Evolutionary conservation across 2,797 vertebrate species (phyloP), one percentile per base, ranked within the genome.

Genomic region (Gambusia yucatana): DNA sequence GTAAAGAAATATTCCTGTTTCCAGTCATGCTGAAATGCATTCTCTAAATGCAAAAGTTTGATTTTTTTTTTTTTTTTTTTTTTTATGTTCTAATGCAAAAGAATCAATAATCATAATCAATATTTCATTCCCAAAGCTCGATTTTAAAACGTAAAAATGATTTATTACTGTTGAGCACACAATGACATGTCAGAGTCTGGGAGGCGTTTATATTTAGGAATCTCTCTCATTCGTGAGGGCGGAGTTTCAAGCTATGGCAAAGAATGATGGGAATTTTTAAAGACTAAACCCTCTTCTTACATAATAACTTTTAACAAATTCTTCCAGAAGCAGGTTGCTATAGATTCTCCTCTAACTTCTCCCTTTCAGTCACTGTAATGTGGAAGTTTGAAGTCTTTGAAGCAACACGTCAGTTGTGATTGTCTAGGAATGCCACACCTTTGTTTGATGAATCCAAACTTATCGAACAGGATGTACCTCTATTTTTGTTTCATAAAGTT

Each of bases 101-200:
- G n/a, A 59, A 28, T n/a, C n/a, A n/a, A n/a, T n/a, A n/a, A n/a
- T n/a, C 9, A 22, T 33, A 52, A 9, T 2, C 8, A 73, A 16
- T 33, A 11, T 55, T 39, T 17, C 17, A 9, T 33, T 25, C 46
- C 10, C 3, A n/a, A 39, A 63, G 47, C 48, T 90, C 74, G 73
- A 90, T 76, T 80, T 89, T 81, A 79, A 85, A 77, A 63, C 39
- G 10, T 2, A 30, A n/a, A 17, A 11, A 22, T 28, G 13, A 39
- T 25, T 0, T 44, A 55, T 0, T 11, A 65, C n/a, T 13, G 48
- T 52, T 76, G 30, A 63, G 65, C 33, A 8, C 0, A 72, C 80
- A 80, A 30, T 14, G 48, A 78, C 65, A 61, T 30, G 67, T 65
- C 57, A 61, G 48, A 36, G 6, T 2, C 65, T 33, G 41, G 75